Evolutionary conservation across 2,888 invertebrate species (phyloP).

Genomic region (Malthinus flaveolus): DNA sequence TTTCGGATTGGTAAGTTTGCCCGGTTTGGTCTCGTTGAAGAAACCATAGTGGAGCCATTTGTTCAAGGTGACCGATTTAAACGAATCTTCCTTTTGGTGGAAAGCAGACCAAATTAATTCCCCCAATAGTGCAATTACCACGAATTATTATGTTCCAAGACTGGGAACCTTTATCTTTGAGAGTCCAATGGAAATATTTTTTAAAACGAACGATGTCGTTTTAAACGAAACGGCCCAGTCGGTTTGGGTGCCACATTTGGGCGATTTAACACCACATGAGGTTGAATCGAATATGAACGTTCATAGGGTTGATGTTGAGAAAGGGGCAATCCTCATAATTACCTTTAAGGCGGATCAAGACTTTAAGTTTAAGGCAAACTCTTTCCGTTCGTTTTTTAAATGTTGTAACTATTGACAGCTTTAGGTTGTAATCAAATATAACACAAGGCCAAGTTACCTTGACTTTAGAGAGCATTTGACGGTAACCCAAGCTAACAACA

Average conservation of each 20-base stretch:
- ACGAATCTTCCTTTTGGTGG: slow-evolving; percentile 14
- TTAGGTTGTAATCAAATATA: slow-evolving; percentile 12
- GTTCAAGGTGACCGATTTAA: neutral
- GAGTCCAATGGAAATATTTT: slow-evolving; percentile 3
- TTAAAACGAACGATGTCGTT: neutral
- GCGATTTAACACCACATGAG: neutral
- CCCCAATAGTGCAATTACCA: neutral
- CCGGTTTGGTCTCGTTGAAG: neutral
- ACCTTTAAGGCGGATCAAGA: slow-evolving; percentile 2
- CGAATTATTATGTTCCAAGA: slow-evolving; percentile 2
- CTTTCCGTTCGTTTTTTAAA: neutral
- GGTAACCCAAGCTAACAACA: neutral
- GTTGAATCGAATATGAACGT: slow-evolving; percentile 2
- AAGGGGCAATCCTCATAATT: neutral
- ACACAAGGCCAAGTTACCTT: slow-evolving; percentile 8
- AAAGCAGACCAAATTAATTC: neutral
- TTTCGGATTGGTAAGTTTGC: neutral
- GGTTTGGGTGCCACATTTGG: slow-evolving; percentile 2
- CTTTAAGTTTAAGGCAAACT: no score
- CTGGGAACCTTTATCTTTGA: neutral
- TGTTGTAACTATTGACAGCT: neutral
- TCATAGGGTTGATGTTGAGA: slow-evolving; percentile 12
- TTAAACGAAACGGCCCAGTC: neutral
- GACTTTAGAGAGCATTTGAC: neutral
- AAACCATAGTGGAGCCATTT: neutral